Conservation (phyloP, 2,797 vertebrate species). For the Brachyalestes nurse region DNA sequence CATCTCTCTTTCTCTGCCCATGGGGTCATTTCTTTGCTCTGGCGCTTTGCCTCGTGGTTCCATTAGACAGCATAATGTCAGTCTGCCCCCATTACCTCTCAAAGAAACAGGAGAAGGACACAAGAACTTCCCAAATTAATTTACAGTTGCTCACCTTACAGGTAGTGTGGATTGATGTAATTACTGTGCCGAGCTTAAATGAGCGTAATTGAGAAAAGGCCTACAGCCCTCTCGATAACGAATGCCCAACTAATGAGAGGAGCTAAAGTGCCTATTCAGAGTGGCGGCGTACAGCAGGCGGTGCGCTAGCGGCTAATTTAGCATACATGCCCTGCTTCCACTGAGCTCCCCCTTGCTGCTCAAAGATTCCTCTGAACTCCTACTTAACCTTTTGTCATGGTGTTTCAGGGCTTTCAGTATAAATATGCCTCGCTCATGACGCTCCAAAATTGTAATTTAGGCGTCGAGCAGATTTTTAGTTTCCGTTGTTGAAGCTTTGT, state of each 20-base stretch:
- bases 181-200: slow-evolving; percentile 81
- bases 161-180: slow-evolving; percentile 84
- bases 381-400: slow-evolving; percentile 34
- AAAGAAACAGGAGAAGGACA: slow-evolving; percentile 70
- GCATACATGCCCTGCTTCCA: slow-evolving; percentile 30
- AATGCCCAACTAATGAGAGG: slow-evolving; percentile 79
- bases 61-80: slow-evolving; percentile 66
- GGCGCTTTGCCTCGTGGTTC: slow-evolving; percentile 73
- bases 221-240: slow-evolving; percentile 81
- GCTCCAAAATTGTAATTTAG: slow-evolving; percentile 22
- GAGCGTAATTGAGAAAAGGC: slow-evolving; percentile 83
- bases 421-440: slow-evolving; percentile 32
- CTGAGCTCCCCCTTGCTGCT: slow-evolving; percentile 20
- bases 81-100: slow-evolving; percentile 73
- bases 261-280: slow-evolving; percentile 70
- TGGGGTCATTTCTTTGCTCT: slow-evolving; percentile 71
- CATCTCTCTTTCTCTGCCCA: slow-evolving; percentile 59
- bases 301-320: slow-evolving; percentile 32
- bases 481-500: slow-evolving; percentile 36
- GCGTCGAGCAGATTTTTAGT: slow-evolving; percentile 1
- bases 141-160: slow-evolving; percentile 83
- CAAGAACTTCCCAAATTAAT: slow-evolving; percentile 83
- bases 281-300: slow-evolving; percentile 71
- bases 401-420: slow-evolving; percentile 33
- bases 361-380: slow-evolving; percentile 12